phyloP scores from a whole-genome alignment of 1,140 invertebrate genomes.

The Solenopsis invicta region DNA sequence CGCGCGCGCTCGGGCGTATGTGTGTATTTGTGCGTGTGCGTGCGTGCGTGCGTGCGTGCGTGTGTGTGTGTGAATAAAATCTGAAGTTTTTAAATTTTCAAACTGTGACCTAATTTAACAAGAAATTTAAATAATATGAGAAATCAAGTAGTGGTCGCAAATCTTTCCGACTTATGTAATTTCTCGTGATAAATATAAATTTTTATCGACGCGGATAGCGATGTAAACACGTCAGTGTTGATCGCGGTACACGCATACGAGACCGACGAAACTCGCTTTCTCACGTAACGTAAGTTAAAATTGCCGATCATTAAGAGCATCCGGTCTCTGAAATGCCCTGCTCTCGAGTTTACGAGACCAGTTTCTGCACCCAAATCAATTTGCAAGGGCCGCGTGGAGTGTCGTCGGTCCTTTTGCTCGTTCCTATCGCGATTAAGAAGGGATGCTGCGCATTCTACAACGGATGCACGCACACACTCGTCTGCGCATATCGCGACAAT shows the following conservation, averaged over 20 bases:
- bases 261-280: slow-evolving; percentile 53
- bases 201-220: not conserved
- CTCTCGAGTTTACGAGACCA: slow-evolving; percentile 71
- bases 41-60: too few relatives aligned
- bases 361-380: slow-evolving; percentile 75
- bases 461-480: not conserved
- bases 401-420: slow-evolving; percentile 50
- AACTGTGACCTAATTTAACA: not conserved
- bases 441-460: not conserved
- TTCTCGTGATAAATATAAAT: not conserved
- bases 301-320: slow-evolving; percentile 77
- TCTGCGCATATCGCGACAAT: not conserved
- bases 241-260: not conserved
- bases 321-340: slow-evolving; percentile 72
- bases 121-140: slow-evolving; percentile 3
- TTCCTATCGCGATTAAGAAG: slow-evolving; percentile 15
- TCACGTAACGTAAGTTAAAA: slow-evolving; percentile 69
- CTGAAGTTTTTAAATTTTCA: not conserved
- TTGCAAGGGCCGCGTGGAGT: slow-evolving; percentile 57
- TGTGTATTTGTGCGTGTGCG: too few relatives aligned
- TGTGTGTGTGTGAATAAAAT: not conserved
- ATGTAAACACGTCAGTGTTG: not conserved
- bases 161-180: not conserved
- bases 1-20: too few relatives aligned
- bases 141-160: not conserved